Evolutionary conservation across 2,888 invertebrate species (phyloP), one percentile per base, ranked within the genome.

Genomic region (Copidosoma aretas): DNA sequence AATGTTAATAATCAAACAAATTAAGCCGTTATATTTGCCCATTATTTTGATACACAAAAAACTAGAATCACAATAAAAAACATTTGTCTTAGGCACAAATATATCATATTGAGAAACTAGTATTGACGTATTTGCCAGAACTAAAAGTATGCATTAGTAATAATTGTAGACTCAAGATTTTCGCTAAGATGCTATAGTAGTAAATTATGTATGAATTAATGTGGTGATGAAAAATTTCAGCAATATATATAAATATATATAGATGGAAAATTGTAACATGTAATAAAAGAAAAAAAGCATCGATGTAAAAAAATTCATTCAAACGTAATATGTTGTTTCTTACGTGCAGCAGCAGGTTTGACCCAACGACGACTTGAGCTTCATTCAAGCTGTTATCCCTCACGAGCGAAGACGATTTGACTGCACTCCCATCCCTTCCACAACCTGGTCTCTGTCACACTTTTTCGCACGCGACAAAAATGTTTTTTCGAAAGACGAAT

Each of bases 261-360:
- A 25, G 32, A 24, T 25, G 1, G 25, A 39, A 25, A 56, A 56
- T 25, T 56, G n/a, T 15, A 25, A 10, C 5, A 17, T 15, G 54
- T 54, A 58, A 32, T 2, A 58, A 21, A 58, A 32, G 14, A 21
- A 58, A 41, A 46, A 46, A 46, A 46, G 17, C 8, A 46, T 12
- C 43, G 43, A 46, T 46, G 43, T 46, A 22, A 49, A 24, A 39
- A 66, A 22, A 60, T 22, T 25, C n/a, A 5, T 17, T 46, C 12
- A 46, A 15, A 15, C 15, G 43, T 46, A 46, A 15, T 46, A 12
- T 17, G 14, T 80, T 71, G 78, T 83, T 77, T 83, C 77, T 82
- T 82, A 81, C 80, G 80, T 81, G 80, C 78, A 75, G 78, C 78
- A 75, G 78, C 81, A 83, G 83, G 80, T 75, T 76, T 77, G 81